A percentile compares a stretch with the other conserved stretches of the same genome.
Conservation (phyloP, 1,140 invertebrate species). For the Solen grandis region DNA sequence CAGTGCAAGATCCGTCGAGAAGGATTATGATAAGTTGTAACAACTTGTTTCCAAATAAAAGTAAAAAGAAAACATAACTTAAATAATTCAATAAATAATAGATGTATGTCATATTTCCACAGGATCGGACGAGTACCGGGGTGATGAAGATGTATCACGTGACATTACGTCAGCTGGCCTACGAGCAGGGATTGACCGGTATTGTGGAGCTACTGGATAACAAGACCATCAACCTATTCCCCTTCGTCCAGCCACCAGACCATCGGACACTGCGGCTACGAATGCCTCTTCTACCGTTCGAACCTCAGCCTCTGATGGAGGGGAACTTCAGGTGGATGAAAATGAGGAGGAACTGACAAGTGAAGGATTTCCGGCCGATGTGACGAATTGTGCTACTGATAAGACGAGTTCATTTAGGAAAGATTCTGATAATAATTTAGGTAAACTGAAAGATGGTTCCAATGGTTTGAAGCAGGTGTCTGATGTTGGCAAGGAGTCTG, state of each 20-base stretch:
- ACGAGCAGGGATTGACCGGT: slow-evolving; percentile 67
- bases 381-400: not conserved
- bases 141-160: slow-evolving; percentile 60
- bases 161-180: slow-evolving; percentile 75
- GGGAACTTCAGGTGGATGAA: slow-evolving; percentile 9
- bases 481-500: not conserved
- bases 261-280: slow-evolving; percentile 52
- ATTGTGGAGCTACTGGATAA: slow-evolving; percentile 76
- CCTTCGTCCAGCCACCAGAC: slow-evolving; percentile 61
- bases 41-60: not conserved
- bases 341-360: slow-evolving; percentile 8
- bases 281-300: slow-evolving; percentile 47
- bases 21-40: not conserved
- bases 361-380: not conserved
- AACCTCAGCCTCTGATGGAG: slow-evolving; percentile 16
- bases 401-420: not conserved
- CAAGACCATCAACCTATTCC: slow-evolving; percentile 65
- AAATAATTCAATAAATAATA: not conserved
- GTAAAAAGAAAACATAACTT: not conserved
- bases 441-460: not conserved
- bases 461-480: not conserved
- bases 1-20: not conserved
- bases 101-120: slow-evolving; percentile 7
- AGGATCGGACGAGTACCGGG: slow-evolving; percentile 45
- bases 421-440: not conserved